Percentiles rank a stretch among this genome's conserved stretches.
Evolutionary conservation across 1,140 invertebrate species (phyloP).

Genomic region (Hylyphantes graminicola): DNA sequence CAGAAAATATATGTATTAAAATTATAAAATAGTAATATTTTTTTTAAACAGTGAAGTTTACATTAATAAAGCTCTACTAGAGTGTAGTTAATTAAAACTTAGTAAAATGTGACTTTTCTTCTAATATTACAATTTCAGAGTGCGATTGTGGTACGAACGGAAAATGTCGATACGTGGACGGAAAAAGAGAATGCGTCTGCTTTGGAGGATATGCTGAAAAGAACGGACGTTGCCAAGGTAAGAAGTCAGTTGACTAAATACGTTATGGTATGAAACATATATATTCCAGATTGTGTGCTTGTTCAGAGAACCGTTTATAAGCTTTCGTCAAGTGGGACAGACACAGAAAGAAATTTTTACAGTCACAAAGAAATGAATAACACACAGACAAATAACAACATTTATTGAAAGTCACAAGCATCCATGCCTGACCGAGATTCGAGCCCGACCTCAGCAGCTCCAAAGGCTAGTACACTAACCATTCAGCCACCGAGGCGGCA

Average conservation of each 20-base stretch:
- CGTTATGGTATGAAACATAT: background rate
- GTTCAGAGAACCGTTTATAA: background rate
- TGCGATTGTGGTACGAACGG: slow-evolving; percentile 9
- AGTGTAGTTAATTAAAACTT: too few species aligned
- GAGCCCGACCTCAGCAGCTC: background rate
- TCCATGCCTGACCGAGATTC: too few species aligned
- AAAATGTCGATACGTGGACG: background rate
- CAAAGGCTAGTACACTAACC: background rate
- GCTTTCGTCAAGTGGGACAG: too few species aligned
- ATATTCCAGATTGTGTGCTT: background rate
- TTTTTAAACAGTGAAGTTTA: background rate
- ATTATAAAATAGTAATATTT: background rate
- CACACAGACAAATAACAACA: too few species aligned
- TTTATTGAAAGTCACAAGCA: too few species aligned
- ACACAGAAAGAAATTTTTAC: too few species aligned
- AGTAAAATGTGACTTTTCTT: slow-evolving; percentile 16
- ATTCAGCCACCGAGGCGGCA: background rate
- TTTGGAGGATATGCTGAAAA: background rate
- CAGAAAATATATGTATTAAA: background rate
- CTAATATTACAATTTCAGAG: background rate
- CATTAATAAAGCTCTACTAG: background rate
- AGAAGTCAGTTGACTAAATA: background rate
- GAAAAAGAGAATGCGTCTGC: background rate
- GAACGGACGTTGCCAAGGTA: slow-evolving; percentile 3
- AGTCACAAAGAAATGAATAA: too few species aligned